Evolutionary conservation across 2,797 vertebrate genomes (phyloP), one percentile per base, ranked within the genome.

Genomic region (Fringilla coelebs): DNA sequence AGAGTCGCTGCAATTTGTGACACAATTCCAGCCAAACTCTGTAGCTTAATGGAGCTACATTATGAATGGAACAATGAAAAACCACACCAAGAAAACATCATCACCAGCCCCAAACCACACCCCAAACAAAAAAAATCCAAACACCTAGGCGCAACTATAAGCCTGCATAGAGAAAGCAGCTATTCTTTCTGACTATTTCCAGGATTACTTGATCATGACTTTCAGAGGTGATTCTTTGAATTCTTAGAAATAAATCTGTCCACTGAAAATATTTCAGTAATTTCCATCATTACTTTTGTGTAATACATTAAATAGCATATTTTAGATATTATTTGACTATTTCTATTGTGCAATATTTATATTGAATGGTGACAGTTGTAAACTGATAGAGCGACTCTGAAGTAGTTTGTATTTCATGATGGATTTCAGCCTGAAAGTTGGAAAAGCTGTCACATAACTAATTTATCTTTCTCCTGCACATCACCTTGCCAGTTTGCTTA

Each of bases 391-490:
- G 57, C 2, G 10, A 29, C 18, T 46, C 12, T 2, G 4, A 65
- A 65, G n/a, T 11, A 51, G 73, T 55, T 61, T 36, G 6, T 17
- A 54, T 29, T 67, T 58, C 32, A 40, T 2, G 19, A 36, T 1
- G 4, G 19, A 32, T 70, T 65, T 46, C 38, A 60, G 36, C 21
- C 34, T 22, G 22, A 7, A 55, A 71, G 28, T 3, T n/a, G 62
- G 63, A 40, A 71, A 38, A 79, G 40, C 55, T 52, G 18, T 17
- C 48, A n/a, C 26, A 43, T 14, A 71, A 54, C 38, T 7, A 34
- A 62, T 34, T 38, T 19, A 3, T 11, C 21, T 40, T 17, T 34
- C 24, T 68, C 24, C 49, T 0, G 0, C 21, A 28, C 20, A 5
- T 19, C 49, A 29, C 8, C 12, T 29, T 6, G 24, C 4, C 2